Evolutionary conservation across 2,797 vertebrate genomes (phyloP).

Genomic region (Malacoctenus gilli): DNA sequence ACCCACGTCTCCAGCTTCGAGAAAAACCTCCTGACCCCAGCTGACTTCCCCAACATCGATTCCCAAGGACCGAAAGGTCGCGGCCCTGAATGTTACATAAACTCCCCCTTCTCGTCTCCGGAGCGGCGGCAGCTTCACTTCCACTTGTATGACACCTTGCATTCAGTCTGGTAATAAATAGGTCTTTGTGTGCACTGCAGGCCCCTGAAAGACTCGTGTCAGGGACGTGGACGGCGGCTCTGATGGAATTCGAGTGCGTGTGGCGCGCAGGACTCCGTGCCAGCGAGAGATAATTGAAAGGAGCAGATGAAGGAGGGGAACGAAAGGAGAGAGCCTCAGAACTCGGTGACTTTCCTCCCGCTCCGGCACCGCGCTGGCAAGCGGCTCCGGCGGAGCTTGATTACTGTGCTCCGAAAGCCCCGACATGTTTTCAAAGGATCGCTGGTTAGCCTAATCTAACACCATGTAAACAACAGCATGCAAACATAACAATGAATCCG

Average conservation of each 20-base stretch:
- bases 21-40: constrained; percentile 35
- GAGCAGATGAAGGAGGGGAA: constrained; percentile 15
- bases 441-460: constrained; percentile 51
- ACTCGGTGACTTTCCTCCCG: constrained; percentile 50
- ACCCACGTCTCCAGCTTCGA: constrained; percentile 10
- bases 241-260: constrained; percentile 35
- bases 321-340: constrained; percentile 12
- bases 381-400: constrained; percentile 3
- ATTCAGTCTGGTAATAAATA: constrained; percentile 50
- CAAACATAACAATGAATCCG: constrained; percentile 55
- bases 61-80: constrained; percentile 40
- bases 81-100: constrained; percentile 53
- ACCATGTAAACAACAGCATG: constrained; percentile 61
- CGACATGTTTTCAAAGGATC: constrained; percentile 32
- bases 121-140: constrained; percentile 24
- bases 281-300: constrained; percentile 8
- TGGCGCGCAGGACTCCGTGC: not conserved
- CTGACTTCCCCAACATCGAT: constrained; percentile 21
- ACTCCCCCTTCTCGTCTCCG: constrained; percentile 15
- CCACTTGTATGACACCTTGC: constrained; percentile 54
- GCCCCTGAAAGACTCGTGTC: constrained; percentile 24
- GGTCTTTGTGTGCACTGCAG: constrained; percentile 49
- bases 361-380: constrained; percentile 55
- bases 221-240: constrained; percentile 38
- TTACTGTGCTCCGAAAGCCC: constrained; percentile 10